Percentiles rank a stretch among this genome's conserved stretches.
These are phyloP conservation scores for Rhyzopertha dominica DNA, from an alignment of 1,140 invertebrate species.

Conservation along the genomic window DNA sequence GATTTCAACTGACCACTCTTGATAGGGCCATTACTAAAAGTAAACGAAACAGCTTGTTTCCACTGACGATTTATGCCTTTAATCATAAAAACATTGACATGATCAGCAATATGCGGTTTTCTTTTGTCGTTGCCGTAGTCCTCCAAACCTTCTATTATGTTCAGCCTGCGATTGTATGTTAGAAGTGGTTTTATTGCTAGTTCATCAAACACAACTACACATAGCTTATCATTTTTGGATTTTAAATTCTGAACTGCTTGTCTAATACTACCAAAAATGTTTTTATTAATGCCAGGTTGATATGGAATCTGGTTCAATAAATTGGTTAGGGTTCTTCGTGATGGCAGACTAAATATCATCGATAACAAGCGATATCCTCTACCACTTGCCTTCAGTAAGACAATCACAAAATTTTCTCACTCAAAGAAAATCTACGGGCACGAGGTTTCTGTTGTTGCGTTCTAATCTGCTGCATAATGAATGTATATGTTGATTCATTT, in stretches of 20 bases:
- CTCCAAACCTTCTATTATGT: constrained; percentile 24
- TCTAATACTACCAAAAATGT: constrained; percentile 14
- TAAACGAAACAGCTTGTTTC: constrained; percentile 33
- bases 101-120: constrained; percentile 28
- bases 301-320: constrained; percentile 28
- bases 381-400: constrained; percentile 30
- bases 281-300: constrained; percentile 29
- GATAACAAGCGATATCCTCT: constrained; percentile 28
- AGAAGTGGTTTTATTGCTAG: constrained; percentile 13
- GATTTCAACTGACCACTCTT: constrained; percentile 20
- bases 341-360: constrained; percentile 24
- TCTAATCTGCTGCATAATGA: constrained; percentile 19
- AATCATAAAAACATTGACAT: constrained; percentile 38
- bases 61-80: constrained; percentile 30
- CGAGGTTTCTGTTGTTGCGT: constrained; percentile 8
- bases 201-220: constrained; percentile 24
- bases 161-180: constrained; percentile 7
- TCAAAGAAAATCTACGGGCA: constrained; percentile 23
- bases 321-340: constrained; percentile 22
- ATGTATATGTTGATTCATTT: constrained; percentile 16
- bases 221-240: constrained; percentile 6
- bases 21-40: constrained; percentile 23
- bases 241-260: constrained; percentile 11
- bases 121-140: constrained; percentile 21
- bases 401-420: constrained; percentile 32